These are phyloP conservation scores for Tupaia chinensis DNA, from an alignment of 2,113 vertebrate species.

Conservation along the genomic window DNA sequence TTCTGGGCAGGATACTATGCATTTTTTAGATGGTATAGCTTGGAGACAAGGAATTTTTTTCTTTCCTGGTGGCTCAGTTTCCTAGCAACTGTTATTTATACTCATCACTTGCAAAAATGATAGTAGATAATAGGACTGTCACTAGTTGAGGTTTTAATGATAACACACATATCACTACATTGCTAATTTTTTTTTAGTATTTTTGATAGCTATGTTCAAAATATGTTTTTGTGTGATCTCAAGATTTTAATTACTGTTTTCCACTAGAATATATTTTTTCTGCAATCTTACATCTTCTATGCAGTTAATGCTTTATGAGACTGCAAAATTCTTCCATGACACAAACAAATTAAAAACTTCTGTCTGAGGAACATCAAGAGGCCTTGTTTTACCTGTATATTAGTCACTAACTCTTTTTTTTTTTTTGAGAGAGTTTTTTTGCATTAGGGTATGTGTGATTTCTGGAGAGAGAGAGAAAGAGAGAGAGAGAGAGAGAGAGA, in stretches of 20 bases:
- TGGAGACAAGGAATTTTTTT: conserved; percentile 45
- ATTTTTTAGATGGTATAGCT: conserved; percentile 53
- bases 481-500: no score
- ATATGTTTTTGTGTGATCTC: not conserved
- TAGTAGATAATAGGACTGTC: not conserved
- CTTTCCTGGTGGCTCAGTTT: not conserved
- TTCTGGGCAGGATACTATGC: conserved; percentile 35
- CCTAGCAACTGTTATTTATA: not conserved
- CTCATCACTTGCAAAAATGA: not conserved
- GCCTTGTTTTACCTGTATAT: not conserved
- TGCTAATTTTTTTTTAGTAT: not conserved
- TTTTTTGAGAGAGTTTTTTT: not conserved
- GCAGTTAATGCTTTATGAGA: not conserved
- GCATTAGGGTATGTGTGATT: no score
- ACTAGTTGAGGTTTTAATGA: not conserved
- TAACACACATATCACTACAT: not conserved
- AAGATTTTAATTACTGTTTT: not conserved
- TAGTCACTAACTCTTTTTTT: not conserved
- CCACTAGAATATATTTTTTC: not conserved
- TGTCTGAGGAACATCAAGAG: not conserved
- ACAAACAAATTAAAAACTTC: not conserved
- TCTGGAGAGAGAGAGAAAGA: no score
- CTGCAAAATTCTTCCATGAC: not conserved
- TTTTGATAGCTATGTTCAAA: conserved; percentile 30
- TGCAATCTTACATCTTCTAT: not conserved